phyloP scores from a whole-genome alignment of 1,140 invertebrate genomes.

The Calycopis cecrops region DNA sequence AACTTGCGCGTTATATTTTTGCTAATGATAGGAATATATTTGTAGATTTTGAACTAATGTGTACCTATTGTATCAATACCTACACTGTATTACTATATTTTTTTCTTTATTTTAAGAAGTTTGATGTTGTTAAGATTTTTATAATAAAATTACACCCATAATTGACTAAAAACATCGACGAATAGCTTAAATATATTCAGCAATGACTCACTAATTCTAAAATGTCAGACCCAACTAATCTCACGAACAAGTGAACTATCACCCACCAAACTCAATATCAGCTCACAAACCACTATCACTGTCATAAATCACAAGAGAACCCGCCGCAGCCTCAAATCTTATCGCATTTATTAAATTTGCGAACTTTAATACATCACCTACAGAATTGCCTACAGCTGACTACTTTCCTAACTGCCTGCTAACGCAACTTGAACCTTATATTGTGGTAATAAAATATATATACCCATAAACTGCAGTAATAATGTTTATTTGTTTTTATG shows the following conservation, averaged over 20 bases:
- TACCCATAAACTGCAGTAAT: not conserved
- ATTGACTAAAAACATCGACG: no score
- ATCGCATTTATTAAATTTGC: constrained; percentile 46
- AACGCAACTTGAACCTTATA: constrained; percentile 12
- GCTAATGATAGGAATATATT: no score
- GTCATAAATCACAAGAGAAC: constrained; percentile 24
- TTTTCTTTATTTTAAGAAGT: no score
- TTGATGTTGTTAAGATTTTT: no score
- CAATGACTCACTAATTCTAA: no score
- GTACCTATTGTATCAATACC: no score
- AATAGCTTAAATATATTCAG: no score
- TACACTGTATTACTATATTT: no score
- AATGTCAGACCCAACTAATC: no score
- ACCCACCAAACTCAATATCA: constrained; percentile 11
- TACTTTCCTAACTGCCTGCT: constrained; percentile 9
- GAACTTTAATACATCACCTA: constrained; percentile 6
- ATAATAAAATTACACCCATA: no score
- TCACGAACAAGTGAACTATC: not conserved
- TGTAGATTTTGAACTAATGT: no score
- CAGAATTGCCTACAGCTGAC: constrained; percentile 29
- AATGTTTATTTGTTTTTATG: not conserved
- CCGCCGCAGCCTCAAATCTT: constrained; percentile 35
- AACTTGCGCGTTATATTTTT: no score
- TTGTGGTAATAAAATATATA: not conserved
- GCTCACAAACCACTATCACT: constrained; percentile 8